These are phyloP conservation scores for Liposcelis brunnea DNA, from an alignment of 2,888 invertebrate species.

Conservation along the genomic window DNA sequence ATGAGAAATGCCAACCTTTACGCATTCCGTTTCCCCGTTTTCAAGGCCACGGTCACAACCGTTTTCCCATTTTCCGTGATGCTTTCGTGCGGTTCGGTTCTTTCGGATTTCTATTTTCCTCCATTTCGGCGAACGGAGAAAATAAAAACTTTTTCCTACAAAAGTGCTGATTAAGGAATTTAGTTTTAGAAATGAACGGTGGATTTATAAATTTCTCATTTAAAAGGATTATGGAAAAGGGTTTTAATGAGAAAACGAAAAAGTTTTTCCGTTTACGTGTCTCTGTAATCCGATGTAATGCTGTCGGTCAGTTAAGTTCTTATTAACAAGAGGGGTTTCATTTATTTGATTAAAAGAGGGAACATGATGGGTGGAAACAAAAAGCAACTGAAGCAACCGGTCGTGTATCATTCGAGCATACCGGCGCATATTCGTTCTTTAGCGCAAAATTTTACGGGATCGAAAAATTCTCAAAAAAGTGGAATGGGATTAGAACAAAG, in stretches of 20 bases:
- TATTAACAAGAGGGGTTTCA: not conserved
- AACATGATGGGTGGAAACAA: conserved; percentile 5
- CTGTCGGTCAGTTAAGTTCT: not conserved
- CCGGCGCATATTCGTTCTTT: conserved; percentile 2
- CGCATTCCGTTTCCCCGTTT: too few relatives aligned
- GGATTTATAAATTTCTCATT: too few relatives aligned
- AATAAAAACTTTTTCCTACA: too few relatives aligned
- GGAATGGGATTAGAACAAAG: not conserved
- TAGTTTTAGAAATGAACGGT: too few relatives aligned
- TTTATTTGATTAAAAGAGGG: not conserved
- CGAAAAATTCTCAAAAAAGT: not conserved
- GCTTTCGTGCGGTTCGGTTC: too few relatives aligned
- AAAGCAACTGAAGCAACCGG: not conserved
- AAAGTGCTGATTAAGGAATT: too few relatives aligned
- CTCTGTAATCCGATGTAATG: not conserved
- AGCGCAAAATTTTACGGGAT: conserved; percentile 4
- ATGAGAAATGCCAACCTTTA: too few relatives aligned
- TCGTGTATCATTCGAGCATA: conserved; percentile 1
- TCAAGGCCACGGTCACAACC: too few relatives aligned
- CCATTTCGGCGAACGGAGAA: too few relatives aligned
- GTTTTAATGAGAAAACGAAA: not conserved
- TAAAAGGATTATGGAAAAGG: not conserved
- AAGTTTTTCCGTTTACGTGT: not conserved
- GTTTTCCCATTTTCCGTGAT: too few relatives aligned
- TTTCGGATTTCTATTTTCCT: too few relatives aligned